A percentile compares a stretch with the other conserved stretches of the same genome.
Conservation (phyloP, 2,888 invertebrate species). For the Tetramorium bicarinatum region DNA sequence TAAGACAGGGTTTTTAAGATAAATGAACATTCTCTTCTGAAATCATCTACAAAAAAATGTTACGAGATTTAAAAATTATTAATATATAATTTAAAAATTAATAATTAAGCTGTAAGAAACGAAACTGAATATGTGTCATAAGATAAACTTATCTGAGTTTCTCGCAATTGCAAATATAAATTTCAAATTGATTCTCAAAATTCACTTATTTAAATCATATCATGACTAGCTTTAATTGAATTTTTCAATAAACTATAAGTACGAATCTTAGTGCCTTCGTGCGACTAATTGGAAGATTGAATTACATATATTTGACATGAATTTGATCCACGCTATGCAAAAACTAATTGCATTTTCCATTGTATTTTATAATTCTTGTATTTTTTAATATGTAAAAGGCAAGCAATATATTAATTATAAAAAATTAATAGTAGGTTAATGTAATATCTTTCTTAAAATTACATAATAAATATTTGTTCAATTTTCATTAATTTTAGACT, state of each 20-base stretch:
- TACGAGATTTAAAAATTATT: background rate
- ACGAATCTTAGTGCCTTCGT: background rate
- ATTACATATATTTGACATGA: background rate
- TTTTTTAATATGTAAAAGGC: background rate
- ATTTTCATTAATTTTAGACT: slow-evolving; percentile 12
- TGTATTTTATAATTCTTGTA: too few relatives aligned
- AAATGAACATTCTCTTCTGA: background rate
- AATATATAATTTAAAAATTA: background rate
- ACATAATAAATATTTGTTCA: background rate
- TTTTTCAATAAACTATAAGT: background rate
- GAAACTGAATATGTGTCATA: background rate
- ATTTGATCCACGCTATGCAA: background rate
- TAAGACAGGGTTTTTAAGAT: background rate
- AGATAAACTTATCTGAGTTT: background rate
- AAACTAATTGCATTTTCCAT: background rate
- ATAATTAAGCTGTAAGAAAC: background rate
- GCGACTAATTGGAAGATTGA: background rate
- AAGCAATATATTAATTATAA: too few relatives aligned
- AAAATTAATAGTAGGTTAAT: slow-evolving; percentile 11
- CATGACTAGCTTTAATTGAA: background rate
- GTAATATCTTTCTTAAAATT: background rate
- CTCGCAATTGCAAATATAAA: background rate
- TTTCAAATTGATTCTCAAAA: background rate
- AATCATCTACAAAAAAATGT: background rate
- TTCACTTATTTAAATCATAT: background rate